Evolutionary conservation across 2,113 vertebrate species (phyloP).

Genomic region (Speoplatyrhinus poulsoni): DNA sequence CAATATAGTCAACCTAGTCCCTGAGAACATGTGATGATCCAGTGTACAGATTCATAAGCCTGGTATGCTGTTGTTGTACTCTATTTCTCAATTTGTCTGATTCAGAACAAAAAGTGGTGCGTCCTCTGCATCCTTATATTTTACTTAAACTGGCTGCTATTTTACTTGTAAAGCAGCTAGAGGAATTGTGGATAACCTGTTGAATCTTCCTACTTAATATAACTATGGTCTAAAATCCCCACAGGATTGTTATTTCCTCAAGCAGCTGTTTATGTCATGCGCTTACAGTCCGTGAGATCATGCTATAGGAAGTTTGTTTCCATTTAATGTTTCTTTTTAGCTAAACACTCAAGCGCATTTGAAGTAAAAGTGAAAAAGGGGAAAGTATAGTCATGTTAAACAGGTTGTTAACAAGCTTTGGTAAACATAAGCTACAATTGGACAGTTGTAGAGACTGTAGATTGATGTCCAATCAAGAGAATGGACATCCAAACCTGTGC

Average conservation of each 20-base stretch:
- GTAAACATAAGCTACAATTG: slow-evolving; percentile 21
- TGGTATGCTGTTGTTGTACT: not conserved
- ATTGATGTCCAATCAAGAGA: slow-evolving; percentile 3
- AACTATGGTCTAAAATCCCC: slow-evolving; percentile 34
- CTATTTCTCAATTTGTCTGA: not conserved
- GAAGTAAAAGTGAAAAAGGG: slow-evolving; percentile 9
- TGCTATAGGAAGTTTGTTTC: slow-evolving; percentile 41
- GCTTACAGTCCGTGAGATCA: slow-evolving; percentile 62
- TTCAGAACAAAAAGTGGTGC: not conserved
- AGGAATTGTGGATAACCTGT: slow-evolving; percentile 11
- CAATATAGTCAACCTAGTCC: too few relatives aligned
- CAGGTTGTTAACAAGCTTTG: slow-evolving; percentile 39
- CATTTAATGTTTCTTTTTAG: slow-evolving; percentile 31
- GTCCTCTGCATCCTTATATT: slow-evolving; percentile 4
- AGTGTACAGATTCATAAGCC: too few relatives aligned
- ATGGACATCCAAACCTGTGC: slow-evolving; percentile 2
- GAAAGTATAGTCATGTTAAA: slow-evolving; percentile 32
- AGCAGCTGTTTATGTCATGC: slow-evolving; percentile 32
- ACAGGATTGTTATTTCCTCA: slow-evolving; percentile 43
- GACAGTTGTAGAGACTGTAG: slow-evolving; percentile 10
- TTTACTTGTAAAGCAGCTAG: slow-evolving; percentile 4
- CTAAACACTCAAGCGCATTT: slow-evolving; percentile 20
- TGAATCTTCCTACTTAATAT: slow-evolving; percentile 18
- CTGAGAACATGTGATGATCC: too few relatives aligned
- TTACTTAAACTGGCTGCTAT: not conserved